A percentile compares a stretch with the other conserved stretches of the same genome.
Evolutionary conservation across 2,888 invertebrate species (phyloP).

Genomic region (Dorcus parallelipipedus): DNA sequence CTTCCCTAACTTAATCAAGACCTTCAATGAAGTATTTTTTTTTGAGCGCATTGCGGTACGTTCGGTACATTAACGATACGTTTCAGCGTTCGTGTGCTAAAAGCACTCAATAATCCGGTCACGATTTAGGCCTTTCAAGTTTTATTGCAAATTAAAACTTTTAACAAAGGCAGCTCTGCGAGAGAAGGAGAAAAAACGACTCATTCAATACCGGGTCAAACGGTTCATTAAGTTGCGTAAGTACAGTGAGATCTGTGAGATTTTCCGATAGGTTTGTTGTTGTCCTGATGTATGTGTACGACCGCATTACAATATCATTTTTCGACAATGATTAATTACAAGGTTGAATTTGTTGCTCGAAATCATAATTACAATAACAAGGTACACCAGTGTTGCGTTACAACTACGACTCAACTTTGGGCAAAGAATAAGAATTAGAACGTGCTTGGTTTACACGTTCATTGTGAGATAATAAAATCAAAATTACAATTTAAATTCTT

Average conservation of each 20-base stretch:
- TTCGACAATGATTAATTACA: neutral
- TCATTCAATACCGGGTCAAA: conserved; percentile 9
- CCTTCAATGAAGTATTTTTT: neutral
- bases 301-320: neutral
- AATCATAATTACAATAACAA: no score
- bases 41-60: neutral
- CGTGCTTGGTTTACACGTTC: no score
- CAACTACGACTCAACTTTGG: no score
- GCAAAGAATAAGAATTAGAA: no score
- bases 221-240: conserved; percentile 12
- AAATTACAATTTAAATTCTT: no score
- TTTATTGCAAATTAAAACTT: conserved; percentile 13
- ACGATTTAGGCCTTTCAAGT: conserved; percentile 18
- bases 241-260: neutral
- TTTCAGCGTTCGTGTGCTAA: neutral
- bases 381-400: no score
- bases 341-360: no score
- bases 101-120: conserved; percentile 13
- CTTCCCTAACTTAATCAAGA: neutral
- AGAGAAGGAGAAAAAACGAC: conserved; percentile 5
- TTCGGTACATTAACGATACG: neutral
- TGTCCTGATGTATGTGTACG: neutral
- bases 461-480: no score
- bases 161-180: conserved; percentile 5
- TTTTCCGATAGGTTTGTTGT: conserved; percentile 3